These are phyloP conservation scores for Lethocerus indicus DNA, from an alignment of 1,140 invertebrate species.

Conservation along the genomic window DNA sequence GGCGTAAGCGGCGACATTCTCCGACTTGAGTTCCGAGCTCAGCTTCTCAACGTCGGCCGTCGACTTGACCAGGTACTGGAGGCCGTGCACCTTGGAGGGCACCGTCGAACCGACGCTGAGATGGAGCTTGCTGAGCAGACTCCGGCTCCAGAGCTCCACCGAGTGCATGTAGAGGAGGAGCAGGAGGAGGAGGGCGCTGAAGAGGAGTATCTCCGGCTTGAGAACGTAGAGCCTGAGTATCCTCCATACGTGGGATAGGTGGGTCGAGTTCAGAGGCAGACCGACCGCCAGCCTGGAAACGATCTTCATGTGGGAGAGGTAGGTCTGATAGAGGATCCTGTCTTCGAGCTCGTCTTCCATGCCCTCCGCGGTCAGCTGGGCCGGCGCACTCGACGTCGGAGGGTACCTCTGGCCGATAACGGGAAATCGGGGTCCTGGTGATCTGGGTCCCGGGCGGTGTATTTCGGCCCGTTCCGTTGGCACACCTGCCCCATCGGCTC, in stretches of 20 bases:
- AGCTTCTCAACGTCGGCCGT: slow-evolving; percentile 28
- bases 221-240: slow-evolving; percentile 51
- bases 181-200: slow-evolving; percentile 44
- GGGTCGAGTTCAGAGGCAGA: slow-evolving; percentile 39
- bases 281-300: slow-evolving; percentile 57
- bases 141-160: slow-evolving; percentile 58
- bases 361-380: too few species aligned
- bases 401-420: slow-evolving; percentile 8
- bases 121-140: slow-evolving; percentile 50
- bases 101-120: slow-evolving; percentile 40
- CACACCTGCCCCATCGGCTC: too few species aligned
- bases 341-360: slow-evolving; percentile 85
- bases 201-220: slow-evolving; percentile 52
- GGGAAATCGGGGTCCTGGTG: slow-evolving; percentile 1
- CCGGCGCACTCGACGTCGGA: slow-evolving; percentile 12
- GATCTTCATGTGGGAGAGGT: slow-evolving; percentile 64
- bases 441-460: too few species aligned
- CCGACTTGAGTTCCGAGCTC: slow-evolving; percentile 59
- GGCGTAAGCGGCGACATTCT: slow-evolving; percentile 65
- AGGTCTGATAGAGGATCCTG: slow-evolving; percentile 65
- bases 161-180: slow-evolving; percentile 59
- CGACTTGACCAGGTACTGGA: slow-evolving; percentile 26
- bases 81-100: slow-evolving; percentile 28
- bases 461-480: too few species aligned
- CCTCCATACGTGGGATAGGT: slow-evolving; percentile 46